A percentile compares a stretch with the other conserved stretches of the same genome.
phyloP scores from a whole-genome alignment of 2,113 vertebrate genomes.

The Perognathus longimembris region DNA sequence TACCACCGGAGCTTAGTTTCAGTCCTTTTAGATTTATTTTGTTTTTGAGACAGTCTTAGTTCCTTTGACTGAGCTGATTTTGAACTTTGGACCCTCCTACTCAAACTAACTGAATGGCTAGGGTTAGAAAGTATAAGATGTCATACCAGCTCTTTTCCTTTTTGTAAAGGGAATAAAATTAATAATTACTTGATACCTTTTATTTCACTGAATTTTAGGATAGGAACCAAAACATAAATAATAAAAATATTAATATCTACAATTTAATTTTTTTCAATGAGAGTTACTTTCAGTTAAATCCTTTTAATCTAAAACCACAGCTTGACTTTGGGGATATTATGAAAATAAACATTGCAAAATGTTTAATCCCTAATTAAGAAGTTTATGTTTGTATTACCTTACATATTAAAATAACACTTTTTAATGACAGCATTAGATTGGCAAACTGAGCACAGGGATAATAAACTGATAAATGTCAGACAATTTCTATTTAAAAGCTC shows the following conservation, averaged over 20 bases:
- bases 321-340: background rate
- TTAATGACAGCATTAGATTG: background rate
- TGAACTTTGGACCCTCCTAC: no score
- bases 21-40: no score
- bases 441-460: background rate
- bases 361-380: background rate
- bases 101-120: no score
- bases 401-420: conserved; percentile 39
- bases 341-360: conserved; percentile 6
- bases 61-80: no score
- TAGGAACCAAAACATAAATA: background rate
- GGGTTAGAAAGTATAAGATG: no score
- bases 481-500: background rate
- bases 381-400: background rate
- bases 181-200: background rate
- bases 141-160: no score
- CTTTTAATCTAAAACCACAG: background rate
- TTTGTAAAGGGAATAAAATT: background rate
- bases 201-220: background rate
- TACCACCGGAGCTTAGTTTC: no score
- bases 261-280: background rate
- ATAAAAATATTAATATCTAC: background rate
- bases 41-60: no score
- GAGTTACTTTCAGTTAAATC: background rate
- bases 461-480: conserved; percentile 4